Evolutionary conservation across 2,113 vertebrate species (phyloP).

Genomic region (Telmatochromis sp.): DNA sequence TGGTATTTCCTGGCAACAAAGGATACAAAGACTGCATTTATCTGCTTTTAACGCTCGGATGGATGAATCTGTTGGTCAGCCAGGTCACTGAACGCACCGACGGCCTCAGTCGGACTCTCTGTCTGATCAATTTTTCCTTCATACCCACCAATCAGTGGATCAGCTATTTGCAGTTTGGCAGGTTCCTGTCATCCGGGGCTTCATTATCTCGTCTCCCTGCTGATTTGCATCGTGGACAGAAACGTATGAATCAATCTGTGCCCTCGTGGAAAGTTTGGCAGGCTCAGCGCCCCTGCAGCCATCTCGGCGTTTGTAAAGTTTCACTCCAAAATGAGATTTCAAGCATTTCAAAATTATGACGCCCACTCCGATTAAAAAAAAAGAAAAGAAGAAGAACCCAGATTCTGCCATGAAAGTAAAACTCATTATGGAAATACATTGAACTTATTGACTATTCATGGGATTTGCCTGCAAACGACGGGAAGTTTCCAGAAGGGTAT

Average conservation of each 20-base stretch:
- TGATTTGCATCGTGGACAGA: conserved; percentile 21
- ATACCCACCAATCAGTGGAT: background rate
- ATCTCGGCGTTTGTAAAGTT: background rate
- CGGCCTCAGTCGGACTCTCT: background rate
- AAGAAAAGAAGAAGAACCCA: background rate
- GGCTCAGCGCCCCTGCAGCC: conserved; percentile 10
- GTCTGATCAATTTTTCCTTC: background rate
- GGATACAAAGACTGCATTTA: background rate
- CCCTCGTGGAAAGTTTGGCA: background rate
- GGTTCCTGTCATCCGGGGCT: conserved; percentile 15
- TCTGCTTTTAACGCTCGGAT: background rate
- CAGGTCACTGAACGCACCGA: conserved; percentile 13
- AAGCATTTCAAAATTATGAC: conserved; percentile 4
- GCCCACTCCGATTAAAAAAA: conserved; percentile 17
- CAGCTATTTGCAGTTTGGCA: conserved; percentile 4
- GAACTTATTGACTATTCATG: conserved; percentile 29
- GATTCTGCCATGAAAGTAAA: conserved; percentile 19
- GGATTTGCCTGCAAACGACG: background rate
- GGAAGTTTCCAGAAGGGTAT: background rate
- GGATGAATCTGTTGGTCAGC: background rate
- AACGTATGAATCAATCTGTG: background rate
- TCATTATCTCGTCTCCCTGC: conserved; percentile 30
- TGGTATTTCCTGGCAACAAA: background rate
- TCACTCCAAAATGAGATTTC: background rate
- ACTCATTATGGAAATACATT: conserved; percentile 20